These are phyloP conservation scores for Oreochromis niloticus DNA, from an alignment of 2,113 vertebrate species.

Conservation along the genomic window DNA sequence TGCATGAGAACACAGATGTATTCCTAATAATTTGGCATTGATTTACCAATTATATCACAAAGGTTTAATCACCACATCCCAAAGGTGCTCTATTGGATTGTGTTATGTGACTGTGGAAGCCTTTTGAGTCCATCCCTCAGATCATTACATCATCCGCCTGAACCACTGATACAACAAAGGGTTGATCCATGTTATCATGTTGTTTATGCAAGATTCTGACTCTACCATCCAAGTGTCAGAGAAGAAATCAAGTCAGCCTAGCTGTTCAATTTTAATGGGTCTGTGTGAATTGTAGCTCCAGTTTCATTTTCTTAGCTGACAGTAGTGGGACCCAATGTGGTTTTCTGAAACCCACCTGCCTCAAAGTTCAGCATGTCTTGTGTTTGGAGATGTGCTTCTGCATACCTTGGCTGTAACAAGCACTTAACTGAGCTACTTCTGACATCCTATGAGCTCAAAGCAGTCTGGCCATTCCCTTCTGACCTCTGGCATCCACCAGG, in stretches of 20 bases:
- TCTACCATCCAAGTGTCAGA: not conserved
- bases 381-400: not conserved
- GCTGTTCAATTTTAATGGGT: not conserved
- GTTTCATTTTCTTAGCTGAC: not conserved
- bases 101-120: not conserved
- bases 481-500: not conserved
- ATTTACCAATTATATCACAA: not conserved
- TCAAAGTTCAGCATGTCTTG: not conserved
- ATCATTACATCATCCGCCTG: not conserved
- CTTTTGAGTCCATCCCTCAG: not conserved
- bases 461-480: not conserved
- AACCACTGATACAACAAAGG: not conserved
- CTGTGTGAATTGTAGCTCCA: not conserved
- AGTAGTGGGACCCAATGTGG: not conserved
- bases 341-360: not conserved
- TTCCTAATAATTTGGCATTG: not conserved
- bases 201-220: not conserved
- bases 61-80: not conserved
- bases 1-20: not conserved
- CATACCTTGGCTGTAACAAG: not conserved
- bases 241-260: not conserved
- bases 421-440: not conserved
- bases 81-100: not conserved
- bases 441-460: not conserved
- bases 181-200: not conserved